Evolutionary conservation across 2,797 vertebrate species (phyloP), one percentile per base, ranked within the genome.

Genomic region (Dicrostonyx torquatus): DNA sequence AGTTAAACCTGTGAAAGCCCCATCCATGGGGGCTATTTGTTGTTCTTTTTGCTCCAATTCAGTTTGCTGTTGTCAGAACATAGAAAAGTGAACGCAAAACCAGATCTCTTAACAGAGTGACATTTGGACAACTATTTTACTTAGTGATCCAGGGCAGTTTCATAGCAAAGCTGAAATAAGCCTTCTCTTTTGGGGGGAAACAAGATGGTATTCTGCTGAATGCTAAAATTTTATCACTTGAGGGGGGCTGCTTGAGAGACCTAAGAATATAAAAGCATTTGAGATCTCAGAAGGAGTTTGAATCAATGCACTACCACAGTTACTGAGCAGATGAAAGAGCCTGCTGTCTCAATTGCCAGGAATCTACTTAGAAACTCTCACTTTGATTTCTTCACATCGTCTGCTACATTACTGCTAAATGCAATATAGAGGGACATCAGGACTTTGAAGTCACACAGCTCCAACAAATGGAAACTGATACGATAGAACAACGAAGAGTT

Each of bases 361-460:
- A 98, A 99, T 98, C 98, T 98, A 98, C 98, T 99, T 98, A 98
- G 98, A 98, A 99, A 99, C 98, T 98, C 98, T 98, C 97, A 97
- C 98, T 99, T 99, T 98, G 98, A 99, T 99, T 98, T 99, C 98
- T 98, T 98, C 98, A 97, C 97, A 97, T 98, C 98, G 98, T 97
- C 97, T 48, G 91, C 98, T 98, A 98, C 98, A 98, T 99, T 98
- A 98, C 97, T 97, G 97, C 98, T 99, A 99, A 99, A 99, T 98
- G 98, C 98, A 98, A 93, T 98, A 97, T 98, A 98, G 60, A 72
- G 96, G 98, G 97, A 98, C 97, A 98, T 98, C 97, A 91, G 66
- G 95, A 97, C 99, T 99, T 99, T 98, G 98, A 98, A 99, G 98
- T 98, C 98, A 55, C 92, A 97, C 96, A 96, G 97, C 97, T 97